A percentile compares a stretch with the other conserved stretches of the same genome.
Evolutionary conservation across 2,888 invertebrate genomes (phyloP).

Genomic region (Cryptophagus acutangulus): DNA sequence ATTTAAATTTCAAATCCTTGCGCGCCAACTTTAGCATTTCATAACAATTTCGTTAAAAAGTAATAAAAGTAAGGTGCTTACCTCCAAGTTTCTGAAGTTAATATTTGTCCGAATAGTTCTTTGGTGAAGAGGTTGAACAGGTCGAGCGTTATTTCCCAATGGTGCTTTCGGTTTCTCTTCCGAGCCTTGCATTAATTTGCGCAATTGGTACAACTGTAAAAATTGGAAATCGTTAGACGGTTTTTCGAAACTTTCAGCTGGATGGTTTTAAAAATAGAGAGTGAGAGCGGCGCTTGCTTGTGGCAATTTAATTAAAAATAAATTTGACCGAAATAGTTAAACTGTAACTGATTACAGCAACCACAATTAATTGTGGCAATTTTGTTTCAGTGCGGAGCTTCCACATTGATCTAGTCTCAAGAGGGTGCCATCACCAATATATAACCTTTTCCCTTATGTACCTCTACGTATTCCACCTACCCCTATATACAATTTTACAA

Average conservation of each 20-base stretch:
- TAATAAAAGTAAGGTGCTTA: constrained; percentile 27
- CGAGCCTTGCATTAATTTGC: constrained; percentile 86
- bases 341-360: constrained; percentile 19
- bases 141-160: constrained; percentile 90
- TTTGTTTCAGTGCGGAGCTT: constrained; percentile 33
- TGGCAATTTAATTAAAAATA: constrained; percentile 4
- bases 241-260: too few species aligned
- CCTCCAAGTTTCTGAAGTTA: constrained; percentile 72
- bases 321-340: constrained; percentile 4
- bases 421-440: constrained; percentile 14
- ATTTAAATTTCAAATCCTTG: too few species aligned
- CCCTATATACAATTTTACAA: too few species aligned
- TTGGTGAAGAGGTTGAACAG: constrained; percentile 87
- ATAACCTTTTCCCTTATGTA: constrained; percentile 2
- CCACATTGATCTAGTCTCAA: constrained; percentile 31
- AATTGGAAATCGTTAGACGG: constrained; percentile 9
- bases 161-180: constrained; percentile 82
- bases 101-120: constrained; percentile 95
- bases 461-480: constrained; percentile 1
- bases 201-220: constrained; percentile 76
- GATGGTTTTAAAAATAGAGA: too few species aligned
- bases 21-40: too few species aligned
- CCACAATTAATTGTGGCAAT: constrained; percentile 34
- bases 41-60: constrained; percentile 8
- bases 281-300: too few species aligned